Base-by-base conservation (phyloP, 2,797 vertebrate species). In the Leptoclinus maculatus region DNA sequence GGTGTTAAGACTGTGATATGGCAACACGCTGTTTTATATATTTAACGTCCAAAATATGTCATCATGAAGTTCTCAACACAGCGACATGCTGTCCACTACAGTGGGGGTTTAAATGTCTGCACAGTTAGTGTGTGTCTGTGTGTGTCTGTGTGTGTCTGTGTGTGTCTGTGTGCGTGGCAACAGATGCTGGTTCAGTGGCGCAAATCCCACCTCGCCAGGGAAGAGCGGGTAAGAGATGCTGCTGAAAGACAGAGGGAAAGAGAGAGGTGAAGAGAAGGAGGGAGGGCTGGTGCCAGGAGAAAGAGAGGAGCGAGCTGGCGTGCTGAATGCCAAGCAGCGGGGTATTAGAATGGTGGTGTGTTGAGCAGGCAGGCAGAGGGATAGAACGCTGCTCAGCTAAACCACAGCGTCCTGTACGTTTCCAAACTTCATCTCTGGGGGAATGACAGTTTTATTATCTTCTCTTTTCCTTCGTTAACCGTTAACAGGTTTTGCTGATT, bases 321-420 rank as follows among this genome's bases (percentile, higher is more conserved):
- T 75, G 78, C 76, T 89, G 92, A 92, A 94, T 93, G 87, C 85
- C 87, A 93, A 93, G 85, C 88, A 93, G 87, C 41, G 19, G 69
- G 72, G 63, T 67, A 66, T 78, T 76, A 89, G 87, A 90, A 88
- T 80, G 85, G 82, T 72, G 87, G 86, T 89, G 90, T 92, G 90
- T 91, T 77, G 82, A 85, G 83, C 51, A 78, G 78, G 66, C 72
- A 63, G 79, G 81, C 75, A 67, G 71, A 32, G 66, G 74, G 63
- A 83, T 71, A 34, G 19, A 83, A 76, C 79, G 66, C 65, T 56
- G 74, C 76, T 85, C 58, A 80, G 60, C 77, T 71, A 58, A 86
- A 83, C 74, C 80, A 71, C 41, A 79, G 60, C 25, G 56, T 65
- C 63, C 56, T 80, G 36, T 39, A 58, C 68, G 38, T 74, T 78